A percentile compares a stretch with the other conserved stretches of the same genome.
Conservation (phyloP, 2,888 invertebrate species). For the Rosalia funebris region DNA sequence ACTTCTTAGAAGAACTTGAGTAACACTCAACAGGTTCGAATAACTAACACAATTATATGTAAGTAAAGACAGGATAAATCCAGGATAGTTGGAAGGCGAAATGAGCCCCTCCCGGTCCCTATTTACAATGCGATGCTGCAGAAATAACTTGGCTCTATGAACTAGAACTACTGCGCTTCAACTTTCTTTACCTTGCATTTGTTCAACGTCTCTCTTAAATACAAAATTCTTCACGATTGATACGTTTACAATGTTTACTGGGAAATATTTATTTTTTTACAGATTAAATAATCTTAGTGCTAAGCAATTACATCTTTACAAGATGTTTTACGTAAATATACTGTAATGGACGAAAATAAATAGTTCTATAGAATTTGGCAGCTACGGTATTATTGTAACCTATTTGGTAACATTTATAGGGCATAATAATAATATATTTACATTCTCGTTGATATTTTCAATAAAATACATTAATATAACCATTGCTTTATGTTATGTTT, state of each 20-base stretch:
- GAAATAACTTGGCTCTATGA: conserved; percentile 46
- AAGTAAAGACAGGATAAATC: conserved; percentile 43
- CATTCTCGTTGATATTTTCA: no score
- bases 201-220: conserved; percentile 1
- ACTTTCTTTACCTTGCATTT: conserved; percentile 34
- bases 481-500: no score
- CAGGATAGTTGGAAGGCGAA: conserved; percentile 44
- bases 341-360: background rate
- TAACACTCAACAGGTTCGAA: conserved; percentile 53
- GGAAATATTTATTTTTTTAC: no score
- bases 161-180: conserved; percentile 42
- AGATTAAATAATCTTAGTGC: no score
- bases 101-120: conserved; percentile 42
- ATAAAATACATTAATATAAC: no score
- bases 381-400: background rate
- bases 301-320: no score
- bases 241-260: no score
- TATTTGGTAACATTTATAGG: background rate
- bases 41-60: conserved; percentile 46
- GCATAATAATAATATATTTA: background rate
- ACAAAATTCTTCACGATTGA: background rate
- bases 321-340: no score
- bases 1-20: conserved; percentile 21
- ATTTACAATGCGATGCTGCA: conserved; percentile 42
- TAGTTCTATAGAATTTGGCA: background rate